phyloP scores from a whole-genome alignment of 2,888 invertebrate species.

The Monochamus alternatus region DNA sequence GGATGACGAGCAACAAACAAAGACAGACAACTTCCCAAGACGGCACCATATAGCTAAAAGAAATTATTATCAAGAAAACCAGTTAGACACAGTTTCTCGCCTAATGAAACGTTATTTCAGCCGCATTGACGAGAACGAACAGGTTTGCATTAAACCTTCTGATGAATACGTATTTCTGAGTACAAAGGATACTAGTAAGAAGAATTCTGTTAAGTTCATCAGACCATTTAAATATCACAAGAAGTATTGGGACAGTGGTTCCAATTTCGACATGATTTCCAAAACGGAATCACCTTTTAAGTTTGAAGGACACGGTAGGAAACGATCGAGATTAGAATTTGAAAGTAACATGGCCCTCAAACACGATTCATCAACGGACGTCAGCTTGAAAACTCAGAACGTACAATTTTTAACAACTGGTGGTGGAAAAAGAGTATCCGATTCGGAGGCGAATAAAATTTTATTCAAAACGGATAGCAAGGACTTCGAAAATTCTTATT shows the following conservation, averaged over 20 bases:
- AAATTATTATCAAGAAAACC: background rate
- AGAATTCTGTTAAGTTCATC: constrained; percentile 23
- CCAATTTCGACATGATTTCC: constrained; percentile 20
- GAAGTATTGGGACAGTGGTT: constrained; percentile 32
- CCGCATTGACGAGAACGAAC: constrained; percentile 23
- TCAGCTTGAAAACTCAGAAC: constrained; percentile 11
- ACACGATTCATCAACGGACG: constrained; percentile 16
- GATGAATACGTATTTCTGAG: constrained; percentile 31
- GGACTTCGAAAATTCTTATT: constrained; percentile 39
- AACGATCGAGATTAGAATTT: constrained; percentile 19
- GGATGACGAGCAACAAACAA: background rate
- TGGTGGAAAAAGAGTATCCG: background rate
- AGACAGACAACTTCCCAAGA: background rate
- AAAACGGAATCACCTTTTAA: background rate
- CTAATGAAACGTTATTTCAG: constrained; percentile 3
- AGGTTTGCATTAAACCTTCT: constrained; percentile 38
- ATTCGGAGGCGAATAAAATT: constrained; percentile 37
- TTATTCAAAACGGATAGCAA: constrained; percentile 45
- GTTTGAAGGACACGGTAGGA: background rate
- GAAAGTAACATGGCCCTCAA: constrained; percentile 19
- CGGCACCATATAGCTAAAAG: background rate
- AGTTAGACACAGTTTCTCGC: background rate
- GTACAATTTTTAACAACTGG: constrained; percentile 37
- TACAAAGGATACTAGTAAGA: background rate
- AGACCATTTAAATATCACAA: constrained; percentile 42